Base-by-base conservation (phyloP, 2,888 invertebrate species). In the Monoplex corrugatus region DNA sequence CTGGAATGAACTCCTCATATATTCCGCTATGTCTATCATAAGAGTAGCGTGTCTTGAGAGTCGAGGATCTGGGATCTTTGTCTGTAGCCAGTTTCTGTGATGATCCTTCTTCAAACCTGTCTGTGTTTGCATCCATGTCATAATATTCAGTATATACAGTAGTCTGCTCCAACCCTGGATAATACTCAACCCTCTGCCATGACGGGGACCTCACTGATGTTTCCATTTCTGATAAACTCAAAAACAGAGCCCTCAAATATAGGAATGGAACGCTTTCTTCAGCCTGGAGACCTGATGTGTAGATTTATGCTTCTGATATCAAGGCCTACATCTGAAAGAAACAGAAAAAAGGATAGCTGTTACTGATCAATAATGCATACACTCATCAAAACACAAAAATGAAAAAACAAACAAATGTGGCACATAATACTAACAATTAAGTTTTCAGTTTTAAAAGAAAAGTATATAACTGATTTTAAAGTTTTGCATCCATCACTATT, bases 161-260 rank as follows among this genome's bases (percentile, higher is more conserved):
- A 0, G 82, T 83, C 45, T 45, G 82, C 2, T 83, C 45, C 8
- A 45, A 45, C 5, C 45, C 44, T n/a, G 45, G 32, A 0, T 83
- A 16, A 19, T 83, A 38, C 32, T 45, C 23, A 32, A n/a, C 32
- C 32, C 45, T 83, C 5, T 83, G 82, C 82, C 82, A 83, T n/a
- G 80, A 43, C n/a, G 80, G 80, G 28, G 82, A 2, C 16, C 82
- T 45, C 45, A 83, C 32, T 1, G 82, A 45, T 10, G 45, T 83
- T 32, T 83, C 82, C 82, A 83, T 83, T 83, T 44, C 82, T 43
- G 32, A 35, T 35, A 13, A 19, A n/a, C n/a, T n/a, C n/a, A n/a
- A n/a, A n/a, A n/a, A n/a, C n/a, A n/a, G n/a, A n/a, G n/a, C n/a
- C n/a, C n/a, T n/a, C n/a, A n/a, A n/a, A n/a, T n/a, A n/a, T n/a